Base-by-base conservation (phyloP, 2,888 invertebrate genomes). In the Drosophila bunnanda region DNA sequence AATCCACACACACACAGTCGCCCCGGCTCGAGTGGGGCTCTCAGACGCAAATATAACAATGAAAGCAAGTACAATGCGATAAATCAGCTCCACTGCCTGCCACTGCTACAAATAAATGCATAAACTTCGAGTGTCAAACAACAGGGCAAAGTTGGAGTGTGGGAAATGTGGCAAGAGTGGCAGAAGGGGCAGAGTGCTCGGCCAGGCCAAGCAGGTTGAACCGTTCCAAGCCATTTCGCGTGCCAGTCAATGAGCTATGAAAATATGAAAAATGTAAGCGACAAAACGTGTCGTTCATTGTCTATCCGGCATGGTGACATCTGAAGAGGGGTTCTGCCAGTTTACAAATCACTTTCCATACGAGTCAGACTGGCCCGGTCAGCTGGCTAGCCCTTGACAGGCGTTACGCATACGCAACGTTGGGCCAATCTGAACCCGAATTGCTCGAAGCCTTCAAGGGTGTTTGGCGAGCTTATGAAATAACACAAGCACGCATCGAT, bases 241-340 rank as follows among this genome's bases (percentile, higher is more conserved):
- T 53, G 41, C 32, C 58, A 76, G 52, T 77, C 89, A 89, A 87
- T 89, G 88, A 89, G 79, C 78, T 79, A 80, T 88, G 77, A 80
- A 84, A 88, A 81, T 79, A 82, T 81, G 76, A 76, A 76, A 66
- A 68, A 65, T 76, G 58, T 58, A 66, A 67, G 65, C 34, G 55
- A 61, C 44, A 59, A 61, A 71, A 66, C 67, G 56, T 71, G 50
- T 64, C 71, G 57, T 70, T 58, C 74, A 76, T 70, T 76, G 69
- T 75, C 66, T 52, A 46, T 43, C 22, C 30, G 22, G 58, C 32
- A 53, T 46, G 28, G 57, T 44, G 44, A 34, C 36, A 38, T 15
- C 30, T 38, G 62, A 62, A 36, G 57, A 30, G 46, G 67, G 22
- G 22, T n/a, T 44, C 50, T 53, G 77, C 74, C 65, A 72, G 76